phyloP scores from a whole-genome alignment of 2,113 vertebrate species.

The Clinocottus analis region DNA sequence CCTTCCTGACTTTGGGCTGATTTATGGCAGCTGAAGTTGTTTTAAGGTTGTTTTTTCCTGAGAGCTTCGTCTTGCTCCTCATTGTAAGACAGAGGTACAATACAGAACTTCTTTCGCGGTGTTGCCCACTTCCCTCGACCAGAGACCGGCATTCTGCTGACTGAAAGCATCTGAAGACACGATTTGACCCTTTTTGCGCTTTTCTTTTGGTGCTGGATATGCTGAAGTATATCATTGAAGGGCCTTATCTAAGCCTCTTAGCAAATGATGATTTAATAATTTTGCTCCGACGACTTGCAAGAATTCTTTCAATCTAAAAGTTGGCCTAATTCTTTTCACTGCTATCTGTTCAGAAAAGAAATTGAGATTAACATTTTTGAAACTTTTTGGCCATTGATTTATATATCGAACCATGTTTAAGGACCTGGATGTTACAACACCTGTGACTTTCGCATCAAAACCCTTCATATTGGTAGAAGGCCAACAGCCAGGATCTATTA shows the following conservation, averaged over 20 bases:
- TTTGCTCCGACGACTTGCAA: too few relatives aligned
- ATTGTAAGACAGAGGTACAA: background rate
- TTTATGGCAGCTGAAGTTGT: background rate
- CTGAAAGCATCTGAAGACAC: background rate
- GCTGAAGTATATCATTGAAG: background rate
- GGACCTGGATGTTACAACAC: too few relatives aligned
- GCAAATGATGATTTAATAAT: background rate
- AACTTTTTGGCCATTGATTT: too few relatives aligned
- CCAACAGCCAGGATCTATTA: too few relatives aligned
- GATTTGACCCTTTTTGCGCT: background rate
- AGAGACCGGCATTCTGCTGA: background rate
- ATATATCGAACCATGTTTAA: too few relatives aligned
- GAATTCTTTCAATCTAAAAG: background rate
- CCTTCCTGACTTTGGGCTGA: background rate
- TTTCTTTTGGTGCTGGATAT: background rate
- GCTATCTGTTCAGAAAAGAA: background rate
- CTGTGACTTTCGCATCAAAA: too few relatives aligned
- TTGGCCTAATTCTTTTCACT: background rate
- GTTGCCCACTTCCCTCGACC: background rate
- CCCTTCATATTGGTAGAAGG: too few relatives aligned
- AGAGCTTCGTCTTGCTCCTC: background rate
- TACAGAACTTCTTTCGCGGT: background rate
- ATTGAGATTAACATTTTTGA: background rate
- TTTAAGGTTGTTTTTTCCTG: background rate
- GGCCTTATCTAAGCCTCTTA: background rate